phyloP scores from a whole-genome alignment of 1,140 invertebrate species.

The Scaptomyza montana region DNA sequence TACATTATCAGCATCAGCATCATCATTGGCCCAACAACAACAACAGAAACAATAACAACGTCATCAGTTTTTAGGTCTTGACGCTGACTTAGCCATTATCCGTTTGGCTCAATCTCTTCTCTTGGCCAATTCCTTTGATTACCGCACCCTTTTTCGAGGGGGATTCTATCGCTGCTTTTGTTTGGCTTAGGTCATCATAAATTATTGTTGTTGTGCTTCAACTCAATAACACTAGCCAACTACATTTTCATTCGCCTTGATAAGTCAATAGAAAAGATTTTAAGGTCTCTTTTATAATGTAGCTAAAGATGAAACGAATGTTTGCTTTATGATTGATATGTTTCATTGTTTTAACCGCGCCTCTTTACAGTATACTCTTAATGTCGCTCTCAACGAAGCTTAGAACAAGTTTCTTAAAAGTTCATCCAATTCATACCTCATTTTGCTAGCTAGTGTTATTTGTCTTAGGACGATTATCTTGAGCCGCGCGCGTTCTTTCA shows the following conservation, averaged over 20 bases:
- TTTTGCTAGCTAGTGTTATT: constrained; percentile 3
- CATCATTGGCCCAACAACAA: constrained; percentile 38
- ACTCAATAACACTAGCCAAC: constrained; percentile 63
- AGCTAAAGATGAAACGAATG: too few relatives aligned
- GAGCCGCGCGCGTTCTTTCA: constrained; percentile 3
- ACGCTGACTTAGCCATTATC: constrained; percentile 70
- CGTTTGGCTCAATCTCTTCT: constrained; percentile 59
- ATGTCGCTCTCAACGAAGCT: too few relatives aligned
- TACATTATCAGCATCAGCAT: constrained; percentile 61
- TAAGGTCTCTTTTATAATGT: too few relatives aligned
- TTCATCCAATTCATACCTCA: too few relatives aligned
- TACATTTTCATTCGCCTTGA: too few relatives aligned
- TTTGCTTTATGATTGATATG: too few relatives aligned
- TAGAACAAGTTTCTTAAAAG: too few relatives aligned
- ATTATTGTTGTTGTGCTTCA: constrained; percentile 66
- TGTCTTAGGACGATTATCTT: constrained; percentile 62
- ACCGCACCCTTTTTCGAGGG: constrained; percentile 71
- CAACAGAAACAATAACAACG: constrained; percentile 47
- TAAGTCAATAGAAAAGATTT: constrained; percentile 1
- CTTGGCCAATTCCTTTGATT: constrained; percentile 73
- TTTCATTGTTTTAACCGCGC: too few relatives aligned
- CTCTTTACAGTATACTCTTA: too few relatives aligned
- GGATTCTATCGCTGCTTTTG: constrained; percentile 37
- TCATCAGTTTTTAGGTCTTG: constrained; percentile 73
- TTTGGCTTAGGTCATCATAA: constrained; percentile 78